A percentile compares a stretch with the other conserved stretches of the same genome.
Evolutionary conservation across 1,140 invertebrate species (phyloP).

Genomic region (Agraylea sexmaculata): DNA sequence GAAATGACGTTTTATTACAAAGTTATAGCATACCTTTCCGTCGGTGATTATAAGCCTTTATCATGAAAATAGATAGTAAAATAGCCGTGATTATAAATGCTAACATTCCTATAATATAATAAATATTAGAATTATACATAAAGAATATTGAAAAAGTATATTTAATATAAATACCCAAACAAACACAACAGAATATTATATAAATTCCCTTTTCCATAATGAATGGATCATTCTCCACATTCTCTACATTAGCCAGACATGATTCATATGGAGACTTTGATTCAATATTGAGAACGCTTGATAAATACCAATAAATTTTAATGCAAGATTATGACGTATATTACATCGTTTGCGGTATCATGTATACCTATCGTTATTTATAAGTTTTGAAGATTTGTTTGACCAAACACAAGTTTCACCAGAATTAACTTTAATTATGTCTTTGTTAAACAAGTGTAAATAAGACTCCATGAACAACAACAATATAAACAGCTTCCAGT

Average conservation of each 20-base stretch:
- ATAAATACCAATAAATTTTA: too few relatives aligned
- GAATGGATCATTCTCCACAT: conserved; percentile 28
- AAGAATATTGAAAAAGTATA: neutral
- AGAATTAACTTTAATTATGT: too few relatives aligned
- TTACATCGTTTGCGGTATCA: too few relatives aligned
- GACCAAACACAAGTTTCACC: too few relatives aligned
- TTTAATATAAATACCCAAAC: conserved; percentile 23
- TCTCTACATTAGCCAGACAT: too few relatives aligned
- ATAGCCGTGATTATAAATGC: conserved; percentile 22
- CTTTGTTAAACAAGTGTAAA: conserved; percentile 25
- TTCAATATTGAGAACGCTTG: too few relatives aligned
- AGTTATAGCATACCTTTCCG: conserved; percentile 21
- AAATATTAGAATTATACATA: conserved; percentile 5
- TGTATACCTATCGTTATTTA: too few relatives aligned
- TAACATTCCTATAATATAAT: conserved; percentile 26
- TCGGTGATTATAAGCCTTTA: too few relatives aligned
- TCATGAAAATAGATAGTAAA: conserved; percentile 9
- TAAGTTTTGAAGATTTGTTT: too few relatives aligned
- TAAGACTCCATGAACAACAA: conserved; percentile 47
- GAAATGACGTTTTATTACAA: neutral
- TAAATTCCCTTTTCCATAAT: conserved; percentile 44
- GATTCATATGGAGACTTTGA: too few relatives aligned
- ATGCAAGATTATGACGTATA: too few relatives aligned
- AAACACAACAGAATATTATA: conserved; percentile 31
- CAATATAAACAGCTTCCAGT: conserved; percentile 49